Evolutionary conservation across 1,140 invertebrate species (phyloP), one percentile per base, ranked within the genome.

Genomic region (Orchestia grillus): DNA sequence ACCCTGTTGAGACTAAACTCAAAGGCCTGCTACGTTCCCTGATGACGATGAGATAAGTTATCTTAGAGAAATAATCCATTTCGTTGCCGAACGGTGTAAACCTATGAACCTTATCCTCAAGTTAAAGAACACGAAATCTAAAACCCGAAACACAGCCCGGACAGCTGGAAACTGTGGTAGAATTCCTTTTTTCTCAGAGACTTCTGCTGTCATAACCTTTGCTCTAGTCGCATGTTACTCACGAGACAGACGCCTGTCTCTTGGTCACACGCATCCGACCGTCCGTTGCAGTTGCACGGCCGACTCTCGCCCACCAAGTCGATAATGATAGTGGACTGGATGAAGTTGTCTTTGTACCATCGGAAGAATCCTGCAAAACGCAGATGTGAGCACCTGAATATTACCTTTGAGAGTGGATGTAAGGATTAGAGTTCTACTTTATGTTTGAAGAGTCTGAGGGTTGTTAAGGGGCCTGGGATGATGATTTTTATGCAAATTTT

Each of bases 201-300:
- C n/a, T n/a, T n/a, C n/a, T n/a, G n/a, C n/a, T n/a, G n/a, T n/a
- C 47, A 53, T 53, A 53, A 53, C 47, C 6, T 19, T 53, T 53
- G 47, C 6, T 53, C 36, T 28, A 36, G 15, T 77, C 62, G 28
- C 28, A 23, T 36, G 36, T 28, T 23, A 95, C 97, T 98, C 98
- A 99, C 98, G 97, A 98, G 97, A 97, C 99, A 99, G 97, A 98
- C 97, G 96, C 99, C 99, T 42, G 98, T 99, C 97, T 99, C 98
- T 16, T 98, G 98, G 97, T 99, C 98, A 97, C 99, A 99, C 87
- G 98, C 97, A 28, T 98, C 97, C 1, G 99, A 98, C 96, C 99
- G 98, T 44, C 98, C 98, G 97, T 98, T 98, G 97, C 99, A 99
- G 95, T 98, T 97, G 97, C 99, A 99, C 0, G 98, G 98, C 96